These are phyloP conservation scores for Hypsopygia costalis DNA, from an alignment of 2,888 invertebrate species.

Conservation along the genomic window DNA sequence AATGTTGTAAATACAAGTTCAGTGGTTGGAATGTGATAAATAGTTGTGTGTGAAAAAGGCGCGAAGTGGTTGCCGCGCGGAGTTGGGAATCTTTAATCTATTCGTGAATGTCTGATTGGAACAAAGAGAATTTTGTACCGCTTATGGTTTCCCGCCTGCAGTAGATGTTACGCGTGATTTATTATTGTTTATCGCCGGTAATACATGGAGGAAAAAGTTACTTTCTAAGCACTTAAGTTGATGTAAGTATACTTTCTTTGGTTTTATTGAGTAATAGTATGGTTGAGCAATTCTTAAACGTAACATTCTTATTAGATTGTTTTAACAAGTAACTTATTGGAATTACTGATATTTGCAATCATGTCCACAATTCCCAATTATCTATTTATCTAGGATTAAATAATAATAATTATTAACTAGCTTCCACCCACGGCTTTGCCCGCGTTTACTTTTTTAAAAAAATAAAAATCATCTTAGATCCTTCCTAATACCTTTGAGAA, in stretches of 20 bases:
- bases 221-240: constrained; percentile 53
- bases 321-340: too few species aligned
- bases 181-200: constrained; percentile 21
- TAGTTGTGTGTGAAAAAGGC: constrained; percentile 61
- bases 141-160: constrained; percentile 22
- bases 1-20: constrained; percentile 16
- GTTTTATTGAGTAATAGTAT: constrained; percentile 11
- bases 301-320: too few species aligned
- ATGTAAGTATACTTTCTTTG: constrained; percentile 51
- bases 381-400: too few species aligned
- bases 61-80: constrained; percentile 54
- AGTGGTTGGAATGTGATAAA: constrained; percentile 31
- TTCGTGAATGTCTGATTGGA: constrained; percentile 28
- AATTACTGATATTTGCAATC: too few species aligned
- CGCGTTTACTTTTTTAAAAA: too few species aligned
- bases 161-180: constrained; percentile 28
- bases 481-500: too few species aligned
- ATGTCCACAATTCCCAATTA: too few species aligned
- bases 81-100: constrained; percentile 33
- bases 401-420: too few species aligned
- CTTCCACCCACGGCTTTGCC: too few species aligned
- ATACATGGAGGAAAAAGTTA: constrained; percentile 37
- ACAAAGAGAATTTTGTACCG: constrained; percentile 34
- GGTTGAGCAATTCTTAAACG: constrained; percentile 19
- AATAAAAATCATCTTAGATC: too few species aligned